A percentile compares a stretch with the other conserved stretches of the same genome.
These are phyloP conservation scores for Acheta domesticus DNA, from an alignment of 2,888 invertebrate genomes.

Conservation along the genomic window DNA sequence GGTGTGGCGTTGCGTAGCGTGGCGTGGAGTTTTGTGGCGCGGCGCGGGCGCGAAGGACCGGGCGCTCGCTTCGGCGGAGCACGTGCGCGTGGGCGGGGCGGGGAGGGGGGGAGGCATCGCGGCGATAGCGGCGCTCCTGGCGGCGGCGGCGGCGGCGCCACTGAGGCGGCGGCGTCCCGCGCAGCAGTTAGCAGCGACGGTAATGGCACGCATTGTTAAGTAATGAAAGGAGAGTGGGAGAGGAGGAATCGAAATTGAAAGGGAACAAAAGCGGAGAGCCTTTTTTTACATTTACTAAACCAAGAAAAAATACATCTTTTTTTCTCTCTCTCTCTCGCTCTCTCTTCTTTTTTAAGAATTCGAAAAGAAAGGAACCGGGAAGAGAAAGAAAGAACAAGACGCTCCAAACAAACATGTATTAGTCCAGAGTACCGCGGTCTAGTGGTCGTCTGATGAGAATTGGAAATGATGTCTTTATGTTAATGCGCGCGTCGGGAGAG, in stretches of 20 bases:
- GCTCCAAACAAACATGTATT: constrained; percentile 23
- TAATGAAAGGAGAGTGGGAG: constrained; percentile 19
- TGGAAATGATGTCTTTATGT: constrained; percentile 36
- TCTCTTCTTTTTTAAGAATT: not conserved
- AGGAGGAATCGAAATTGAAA: constrained; percentile 4
- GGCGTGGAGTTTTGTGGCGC: too few relatives aligned
- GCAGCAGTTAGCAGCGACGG: constrained; percentile 3
- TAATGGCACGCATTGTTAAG: constrained; percentile 22
- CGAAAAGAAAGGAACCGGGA: not conserved
- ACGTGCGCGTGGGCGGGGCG: not conserved
- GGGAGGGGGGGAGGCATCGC: not conserved
- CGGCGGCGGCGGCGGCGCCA: too few relatives aligned
- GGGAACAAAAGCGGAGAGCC: constrained; percentile 18
- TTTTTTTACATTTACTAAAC: constrained; percentile 18
- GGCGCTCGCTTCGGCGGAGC: not conserved
- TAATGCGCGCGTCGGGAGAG: constrained; percentile 26
- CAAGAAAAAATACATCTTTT: not conserved
- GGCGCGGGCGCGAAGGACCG: too few relatives aligned
- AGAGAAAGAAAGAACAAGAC: not conserved
- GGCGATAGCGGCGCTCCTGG: too few relatives aligned
- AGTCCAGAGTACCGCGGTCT: not conserved
- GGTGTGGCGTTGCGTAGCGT: too few relatives aligned
- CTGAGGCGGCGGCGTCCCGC: not conserved
- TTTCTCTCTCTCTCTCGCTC: not conserved
- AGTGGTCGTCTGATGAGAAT: constrained; percentile 28